Evolutionary conservation across 2,888 invertebrate genomes (phyloP).

Genomic region (Eurytoma californica): DNA sequence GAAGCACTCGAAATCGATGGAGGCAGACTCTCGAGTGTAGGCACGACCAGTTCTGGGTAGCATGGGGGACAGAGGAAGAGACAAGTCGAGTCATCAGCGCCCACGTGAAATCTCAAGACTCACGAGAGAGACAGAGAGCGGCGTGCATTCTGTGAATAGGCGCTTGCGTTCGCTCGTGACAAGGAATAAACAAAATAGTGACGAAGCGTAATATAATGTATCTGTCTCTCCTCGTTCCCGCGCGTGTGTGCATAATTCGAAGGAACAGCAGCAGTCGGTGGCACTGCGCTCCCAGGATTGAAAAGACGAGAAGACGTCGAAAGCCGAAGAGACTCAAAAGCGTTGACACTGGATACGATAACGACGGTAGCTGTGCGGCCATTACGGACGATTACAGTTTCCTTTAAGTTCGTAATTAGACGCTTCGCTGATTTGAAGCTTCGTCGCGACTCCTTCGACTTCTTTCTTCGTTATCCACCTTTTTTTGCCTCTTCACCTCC

Average conservation of each 20-base stretch:
- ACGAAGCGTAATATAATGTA: conserved; percentile 64
- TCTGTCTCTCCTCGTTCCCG: conserved; percentile 17
- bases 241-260: not conserved
- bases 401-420: conserved; percentile 63
- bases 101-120: conserved; percentile 63
- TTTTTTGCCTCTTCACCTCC: not conserved
- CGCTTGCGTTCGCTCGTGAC: conserved; percentile 63
- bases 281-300: conserved; percentile 52
- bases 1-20: conserved; percentile 61
- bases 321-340: conserved; percentile 52
- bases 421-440: conserved; percentile 51
- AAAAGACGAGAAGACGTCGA: conserved; percentile 56
- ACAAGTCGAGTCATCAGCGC: conserved; percentile 65
- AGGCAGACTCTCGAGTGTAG: conserved; percentile 54
- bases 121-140: conserved; percentile 30
- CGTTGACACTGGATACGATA: conserved; percentile 64
- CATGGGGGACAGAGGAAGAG: conserved; percentile 51
- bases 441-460: not conserved
- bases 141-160: conserved; percentile 59
- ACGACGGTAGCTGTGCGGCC: conserved; percentile 62
- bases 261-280: conserved; percentile 25
- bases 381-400: conserved; percentile 66
- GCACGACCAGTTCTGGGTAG: conserved; percentile 50
- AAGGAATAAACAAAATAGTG: conserved; percentile 71
- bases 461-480: not conserved